Percentiles rank a stretch among this genome's conserved stretches.
Evolutionary conservation across 37 sponge, comb jelly and placozoan species (phyloP).

Genomic region (Halisarca cf. caerulea): DNA sequence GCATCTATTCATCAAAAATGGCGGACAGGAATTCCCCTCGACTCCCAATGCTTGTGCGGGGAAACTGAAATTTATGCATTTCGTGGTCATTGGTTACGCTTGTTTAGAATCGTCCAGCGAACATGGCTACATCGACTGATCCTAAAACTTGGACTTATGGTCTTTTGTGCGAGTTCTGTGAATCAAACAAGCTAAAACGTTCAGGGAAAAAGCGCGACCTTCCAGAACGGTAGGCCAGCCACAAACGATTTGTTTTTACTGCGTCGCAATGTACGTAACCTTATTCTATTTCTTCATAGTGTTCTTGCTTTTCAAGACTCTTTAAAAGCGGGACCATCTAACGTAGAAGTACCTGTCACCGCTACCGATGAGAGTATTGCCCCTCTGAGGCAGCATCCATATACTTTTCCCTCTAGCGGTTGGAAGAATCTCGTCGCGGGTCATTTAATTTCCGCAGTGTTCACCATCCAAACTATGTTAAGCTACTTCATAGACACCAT

Average conservation of each 20-base stretch:
- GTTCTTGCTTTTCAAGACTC: too few relatives aligned
- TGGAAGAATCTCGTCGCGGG: constrained; percentile 32
- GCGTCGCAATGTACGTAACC: too few relatives aligned
- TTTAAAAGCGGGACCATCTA: too few relatives aligned
- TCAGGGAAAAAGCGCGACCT: constrained; percentile 6
- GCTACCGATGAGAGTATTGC: too few relatives aligned
- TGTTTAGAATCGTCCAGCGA: too few relatives aligned
- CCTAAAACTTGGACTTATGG: constrained; percentile 7
- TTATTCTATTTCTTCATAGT: too few relatives aligned
- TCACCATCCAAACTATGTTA: constrained; percentile 24
- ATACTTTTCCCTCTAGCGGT: not conserved
- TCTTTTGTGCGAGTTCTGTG: constrained; percentile 20
- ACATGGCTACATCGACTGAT: constrained; percentile 1
- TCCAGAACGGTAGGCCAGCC: not conserved
- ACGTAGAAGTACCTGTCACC: too few relatives aligned
- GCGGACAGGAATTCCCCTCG: constrained; percentile 23
- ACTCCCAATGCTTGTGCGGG: too few relatives aligned
- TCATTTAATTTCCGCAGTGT: constrained; percentile 2
- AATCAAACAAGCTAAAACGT: constrained; percentile 20
- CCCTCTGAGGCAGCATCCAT: too few relatives aligned
- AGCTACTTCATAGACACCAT: constrained; percentile 18
- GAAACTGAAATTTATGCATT: not conserved
- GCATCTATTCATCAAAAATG: constrained; percentile 22
- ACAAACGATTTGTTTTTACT: too few relatives aligned
- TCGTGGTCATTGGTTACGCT: too few relatives aligned